Evolutionary conservation across 2,797 vertebrate species (phyloP).

Genomic region (Pogoniulus pusillus): DNA sequence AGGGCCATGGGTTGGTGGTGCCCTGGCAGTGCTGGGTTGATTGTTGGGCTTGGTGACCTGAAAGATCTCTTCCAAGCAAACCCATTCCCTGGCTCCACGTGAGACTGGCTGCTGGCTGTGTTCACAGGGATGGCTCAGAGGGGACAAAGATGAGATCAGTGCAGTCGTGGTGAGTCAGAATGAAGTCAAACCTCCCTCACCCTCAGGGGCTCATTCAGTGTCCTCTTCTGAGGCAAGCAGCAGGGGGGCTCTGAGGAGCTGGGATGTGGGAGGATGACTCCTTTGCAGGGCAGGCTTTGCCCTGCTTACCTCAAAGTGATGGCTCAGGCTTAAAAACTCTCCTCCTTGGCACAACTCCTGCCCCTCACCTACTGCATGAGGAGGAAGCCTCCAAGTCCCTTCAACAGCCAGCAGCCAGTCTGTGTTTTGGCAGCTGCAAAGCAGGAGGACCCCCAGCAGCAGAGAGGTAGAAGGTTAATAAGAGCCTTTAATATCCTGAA

Average conservation of each 20-base stretch:
- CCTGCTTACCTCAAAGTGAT: background rate
- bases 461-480: conserved; percentile 69
- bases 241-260: background rate
- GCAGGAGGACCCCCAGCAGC: background rate
- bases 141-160: background rate
- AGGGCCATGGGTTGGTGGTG: too few relatives aligned
- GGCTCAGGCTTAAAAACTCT: background rate
- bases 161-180: background rate
- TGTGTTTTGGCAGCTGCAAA: background rate
- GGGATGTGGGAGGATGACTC: background rate
- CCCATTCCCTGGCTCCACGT: too few relatives aligned
- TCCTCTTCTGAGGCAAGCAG: background rate
- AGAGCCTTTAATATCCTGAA: conserved; percentile 74
- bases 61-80: too few relatives aligned
- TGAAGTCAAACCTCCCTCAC: background rate
- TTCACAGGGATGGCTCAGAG: background rate
- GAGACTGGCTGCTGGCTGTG: too few relatives aligned
- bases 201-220: background rate
- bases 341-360: background rate
- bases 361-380: background rate
- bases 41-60: too few relatives aligned
- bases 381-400: background rate
- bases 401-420: background rate
- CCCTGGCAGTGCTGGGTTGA: too few relatives aligned
- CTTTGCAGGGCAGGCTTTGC: background rate